These are phyloP conservation scores for Conomelus anceps DNA, from an alignment of 2,888 invertebrate species.

Conservation along the genomic window DNA sequence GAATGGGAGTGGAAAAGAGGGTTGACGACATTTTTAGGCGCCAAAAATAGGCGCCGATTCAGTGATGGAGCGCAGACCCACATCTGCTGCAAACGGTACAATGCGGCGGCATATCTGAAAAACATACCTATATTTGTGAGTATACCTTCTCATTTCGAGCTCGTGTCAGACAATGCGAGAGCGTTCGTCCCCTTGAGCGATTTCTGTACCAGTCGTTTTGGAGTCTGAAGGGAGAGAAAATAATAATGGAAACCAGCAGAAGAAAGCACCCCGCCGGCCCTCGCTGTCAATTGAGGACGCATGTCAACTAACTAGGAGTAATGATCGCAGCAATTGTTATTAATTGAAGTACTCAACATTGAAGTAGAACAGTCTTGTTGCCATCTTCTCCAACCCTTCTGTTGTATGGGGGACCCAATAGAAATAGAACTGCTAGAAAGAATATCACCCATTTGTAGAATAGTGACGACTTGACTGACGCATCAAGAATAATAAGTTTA, in stretches of 20 bases:
- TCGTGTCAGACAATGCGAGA: background rate
- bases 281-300: background rate
- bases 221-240: background rate
- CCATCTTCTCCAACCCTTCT: background rate
- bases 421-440: background rate
- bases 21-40: background rate
- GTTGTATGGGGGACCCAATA: background rate
- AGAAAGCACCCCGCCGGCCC: background rate
- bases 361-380: background rate
- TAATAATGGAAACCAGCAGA: background rate
- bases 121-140: background rate
- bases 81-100: background rate
- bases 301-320: background rate
- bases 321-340: background rate
- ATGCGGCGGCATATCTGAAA: background rate
- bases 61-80: background rate
- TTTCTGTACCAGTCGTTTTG: background rate
- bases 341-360: background rate
- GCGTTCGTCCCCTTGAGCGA: background rate
- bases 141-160: background rate
- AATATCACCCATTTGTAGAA: too few relatives aligned
- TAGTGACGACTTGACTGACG: too few relatives aligned
- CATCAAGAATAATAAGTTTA: too few relatives aligned
- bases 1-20: background rate
- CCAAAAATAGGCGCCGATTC: background rate